Conservation (phyloP, 2,113 vertebrate genomes). For the Podiceps cristatus region DNA sequence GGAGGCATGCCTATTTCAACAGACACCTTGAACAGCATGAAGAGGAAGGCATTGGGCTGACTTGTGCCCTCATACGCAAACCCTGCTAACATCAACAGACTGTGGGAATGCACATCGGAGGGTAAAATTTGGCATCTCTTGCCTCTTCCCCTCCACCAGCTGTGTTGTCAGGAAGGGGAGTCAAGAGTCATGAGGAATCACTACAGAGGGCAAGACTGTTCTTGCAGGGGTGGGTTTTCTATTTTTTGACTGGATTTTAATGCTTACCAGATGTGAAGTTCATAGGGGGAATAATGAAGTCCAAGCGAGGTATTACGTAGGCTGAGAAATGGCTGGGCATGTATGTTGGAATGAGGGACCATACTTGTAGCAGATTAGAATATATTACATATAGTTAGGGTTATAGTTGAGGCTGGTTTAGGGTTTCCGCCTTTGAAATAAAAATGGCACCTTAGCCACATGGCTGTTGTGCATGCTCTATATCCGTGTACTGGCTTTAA, state of each 20-base stretch:
- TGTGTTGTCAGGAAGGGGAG: not conserved
- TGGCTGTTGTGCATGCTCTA: not conserved
- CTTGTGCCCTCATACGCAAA: not conserved
- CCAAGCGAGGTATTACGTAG: not conserved
- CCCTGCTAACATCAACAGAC: not conserved
- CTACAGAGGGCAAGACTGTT: not conserved
- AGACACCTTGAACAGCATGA: fast-evolving
- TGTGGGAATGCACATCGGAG: not conserved
- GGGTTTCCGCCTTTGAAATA: not conserved
- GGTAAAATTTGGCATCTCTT: not conserved
- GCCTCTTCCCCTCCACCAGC: not conserved
- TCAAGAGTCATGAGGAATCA: not conserved
- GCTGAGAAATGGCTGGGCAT: not conserved
- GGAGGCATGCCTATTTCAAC: not conserved
- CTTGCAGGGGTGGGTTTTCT: not conserved
- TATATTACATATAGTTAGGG: not conserved
- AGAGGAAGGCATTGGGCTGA: not conserved
- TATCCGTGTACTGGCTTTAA: not conserved
- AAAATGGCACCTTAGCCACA: not conserved
- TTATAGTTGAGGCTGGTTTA: not conserved
- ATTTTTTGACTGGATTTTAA: not conserved
- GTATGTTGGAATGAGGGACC: not conserved
- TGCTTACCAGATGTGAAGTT: not conserved
- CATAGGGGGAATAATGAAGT: not conserved
- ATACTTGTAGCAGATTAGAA: not conserved